Evolutionary conservation across 2,113 vertebrate genomes (phyloP).

Genomic region (Hemibates koningsi): DNA sequence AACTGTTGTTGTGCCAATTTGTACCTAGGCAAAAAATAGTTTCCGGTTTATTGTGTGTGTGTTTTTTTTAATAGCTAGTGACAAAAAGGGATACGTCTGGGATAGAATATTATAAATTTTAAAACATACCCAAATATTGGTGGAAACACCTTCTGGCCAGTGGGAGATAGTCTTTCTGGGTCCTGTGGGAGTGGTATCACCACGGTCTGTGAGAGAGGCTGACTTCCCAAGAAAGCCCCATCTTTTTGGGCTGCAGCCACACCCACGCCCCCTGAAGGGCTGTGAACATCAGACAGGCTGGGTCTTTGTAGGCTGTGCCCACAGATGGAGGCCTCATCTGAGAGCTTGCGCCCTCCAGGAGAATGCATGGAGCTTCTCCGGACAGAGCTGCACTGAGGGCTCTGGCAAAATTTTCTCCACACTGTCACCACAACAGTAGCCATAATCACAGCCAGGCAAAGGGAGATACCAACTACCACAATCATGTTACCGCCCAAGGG

Average conservation of each 20-base stretch:
- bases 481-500: slow-evolving; percentile 79
- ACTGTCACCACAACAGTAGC: slow-evolving; percentile 84
- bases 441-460: slow-evolving; percentile 87
- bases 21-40: slow-evolving; percentile 61
- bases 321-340: slow-evolving; percentile 87
- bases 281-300: slow-evolving; percentile 76
- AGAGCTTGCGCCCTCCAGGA: slow-evolving; percentile 80
- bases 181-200: slow-evolving; percentile 65
- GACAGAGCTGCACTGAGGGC: slow-evolving; percentile 76
- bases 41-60: background rate
- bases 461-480: slow-evolving; percentile 82
- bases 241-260: slow-evolving; percentile 10
- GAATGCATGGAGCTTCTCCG: slow-evolving; percentile 76
- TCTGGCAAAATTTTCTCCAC: slow-evolving; percentile 83
- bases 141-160: slow-evolving; percentile 85
- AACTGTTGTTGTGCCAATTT: slow-evolving; percentile 92
- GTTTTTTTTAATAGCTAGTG: background rate
- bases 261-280: background rate
- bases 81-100: background rate
- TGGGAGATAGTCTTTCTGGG: slow-evolving; percentile 75
- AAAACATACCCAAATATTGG: slow-evolving; percentile 82
- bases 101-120: background rate
- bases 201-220: slow-evolving; percentile 61
- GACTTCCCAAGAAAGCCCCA: slow-evolving; percentile 62
- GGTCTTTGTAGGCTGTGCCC: slow-evolving; percentile 78